Evolutionary conservation across 2,113 vertebrate species (phyloP), one percentile per base, ranked within the genome.

Genomic region (Myrmophylax atrothorax): DNA sequence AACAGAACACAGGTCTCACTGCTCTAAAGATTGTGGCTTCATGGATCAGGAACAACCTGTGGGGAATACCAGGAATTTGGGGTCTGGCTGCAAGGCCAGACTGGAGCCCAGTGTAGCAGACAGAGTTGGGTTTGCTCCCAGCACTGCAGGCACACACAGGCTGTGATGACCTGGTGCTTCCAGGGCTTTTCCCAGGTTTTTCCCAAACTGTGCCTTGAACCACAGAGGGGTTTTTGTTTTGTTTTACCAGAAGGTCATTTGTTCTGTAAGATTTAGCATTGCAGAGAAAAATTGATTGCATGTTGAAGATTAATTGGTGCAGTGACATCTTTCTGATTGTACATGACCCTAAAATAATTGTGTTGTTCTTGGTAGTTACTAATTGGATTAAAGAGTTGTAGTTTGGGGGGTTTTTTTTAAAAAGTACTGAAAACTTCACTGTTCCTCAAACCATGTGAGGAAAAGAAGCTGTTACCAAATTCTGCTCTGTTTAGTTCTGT

Each of bases 41-140:
- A 1, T n/a, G 52, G 38, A 15, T 75, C 23, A 49, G 53, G 38
- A 89, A 7, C 0, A 0, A 26, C n/a, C 33, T 9, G n/a, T 86
- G 72, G 38, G 55, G 72, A 55, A 72, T 8, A 14, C 6, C 17
- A 76, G 53, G 63, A 49, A 24, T 49, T 59, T 68, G 35, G 58
- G 25, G 18, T 44, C 31, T 75, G 2, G 31, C 81, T 89, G 25
- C 44, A 63, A 67, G 67, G 15, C 42, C 49, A 9, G 80, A 50
- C 28, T 40, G 18, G 53, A 64, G 33, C 26, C 40, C 29, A 13
- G 50, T 33, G 80, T n/a, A 35, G 49, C 24, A 69, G 42, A 8
- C 33, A 16, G 73, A 19, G 24, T 59, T 58, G 14, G 38, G 33
- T 40, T 77, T 0, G 0, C 11, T 62, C 18, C 38, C 0, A 0